These are phyloP conservation scores for Schlechtendalia chinensis DNA, from an alignment of 1,140 invertebrate species.

Conservation along the genomic window DNA sequence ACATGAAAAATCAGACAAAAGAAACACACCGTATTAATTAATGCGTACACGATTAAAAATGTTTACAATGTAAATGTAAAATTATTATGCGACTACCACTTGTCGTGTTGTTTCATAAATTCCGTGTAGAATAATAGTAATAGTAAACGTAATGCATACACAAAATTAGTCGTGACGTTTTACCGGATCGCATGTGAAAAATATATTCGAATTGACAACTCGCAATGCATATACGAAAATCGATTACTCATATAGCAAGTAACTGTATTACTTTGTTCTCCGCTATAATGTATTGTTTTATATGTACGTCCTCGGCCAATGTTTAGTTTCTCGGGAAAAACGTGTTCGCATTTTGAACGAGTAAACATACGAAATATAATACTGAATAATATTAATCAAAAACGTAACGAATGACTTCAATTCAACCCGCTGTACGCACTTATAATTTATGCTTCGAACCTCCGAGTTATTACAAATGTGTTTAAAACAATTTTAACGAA, in stretches of 20 bases:
- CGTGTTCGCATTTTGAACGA: too few relatives aligned
- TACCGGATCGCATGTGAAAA: not conserved
- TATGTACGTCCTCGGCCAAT: too few relatives aligned
- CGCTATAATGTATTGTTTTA: too few relatives aligned
- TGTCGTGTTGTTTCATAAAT: not conserved
- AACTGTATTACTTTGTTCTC: not conserved
- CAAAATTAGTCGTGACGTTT: not conserved
- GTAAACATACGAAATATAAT: too few relatives aligned
- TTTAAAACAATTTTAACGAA: not conserved
- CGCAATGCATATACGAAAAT: not conserved
- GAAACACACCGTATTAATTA: not conserved
- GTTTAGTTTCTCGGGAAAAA: too few relatives aligned
- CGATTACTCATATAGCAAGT: not conserved
- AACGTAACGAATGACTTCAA: not conserved
- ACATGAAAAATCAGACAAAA: constrained; percentile 54
- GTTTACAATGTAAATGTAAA: too few relatives aligned
- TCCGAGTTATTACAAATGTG: too few relatives aligned
- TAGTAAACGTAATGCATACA: too few relatives aligned
- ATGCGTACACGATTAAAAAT: not conserved
- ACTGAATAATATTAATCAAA: too few relatives aligned
- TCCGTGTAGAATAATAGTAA: too few relatives aligned
- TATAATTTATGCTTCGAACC: not conserved
- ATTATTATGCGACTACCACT: too few relatives aligned
- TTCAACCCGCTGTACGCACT: not conserved
- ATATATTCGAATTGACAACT: not conserved